These are phyloP conservation scores for Otus sunia DNA, from an alignment of 2,113 vertebrate species.

Conservation along the genomic window DNA sequence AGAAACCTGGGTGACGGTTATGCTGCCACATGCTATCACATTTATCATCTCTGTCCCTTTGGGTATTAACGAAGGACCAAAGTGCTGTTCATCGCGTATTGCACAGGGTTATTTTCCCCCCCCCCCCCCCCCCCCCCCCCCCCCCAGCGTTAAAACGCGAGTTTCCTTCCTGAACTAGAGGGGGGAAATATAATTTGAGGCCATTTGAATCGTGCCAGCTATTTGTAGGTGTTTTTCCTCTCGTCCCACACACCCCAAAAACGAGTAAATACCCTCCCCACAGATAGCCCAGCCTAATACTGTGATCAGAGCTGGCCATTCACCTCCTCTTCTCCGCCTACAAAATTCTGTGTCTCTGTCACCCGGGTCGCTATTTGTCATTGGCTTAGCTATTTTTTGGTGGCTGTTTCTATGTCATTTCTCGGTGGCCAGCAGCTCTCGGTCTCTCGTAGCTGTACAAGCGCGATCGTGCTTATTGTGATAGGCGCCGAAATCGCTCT, in stretches of 20 bases:
- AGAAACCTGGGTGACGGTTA: constrained; percentile 37
- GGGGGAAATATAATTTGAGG: not conserved
- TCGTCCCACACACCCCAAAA: constrained; percentile 50
- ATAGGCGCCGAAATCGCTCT: not conserved
- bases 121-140: too few species aligned
- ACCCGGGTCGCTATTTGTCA: constrained; percentile 59
- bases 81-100: not conserved
- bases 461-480: constrained; percentile 12
- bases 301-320: constrained; percentile 58
- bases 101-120: not conserved
- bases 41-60: constrained; percentile 36
- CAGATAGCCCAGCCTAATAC: constrained; percentile 16
- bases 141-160: not conserved
- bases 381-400: constrained; percentile 55
- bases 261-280: constrained; percentile 44
- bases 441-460: not conserved
- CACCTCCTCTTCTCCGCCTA: constrained; percentile 67
- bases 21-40: constrained; percentile 48
- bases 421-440: constrained; percentile 41
- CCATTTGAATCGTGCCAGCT: constrained; percentile 33
- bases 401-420: constrained; percentile 57
- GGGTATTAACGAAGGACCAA: constrained; percentile 32
- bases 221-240: constrained; percentile 60
- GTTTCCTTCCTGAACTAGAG: constrained; percentile 12
- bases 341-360: constrained; percentile 54